phyloP scores from a whole-genome alignment of 2,888 invertebrate genomes.

The Drosophila borborema region DNA sequence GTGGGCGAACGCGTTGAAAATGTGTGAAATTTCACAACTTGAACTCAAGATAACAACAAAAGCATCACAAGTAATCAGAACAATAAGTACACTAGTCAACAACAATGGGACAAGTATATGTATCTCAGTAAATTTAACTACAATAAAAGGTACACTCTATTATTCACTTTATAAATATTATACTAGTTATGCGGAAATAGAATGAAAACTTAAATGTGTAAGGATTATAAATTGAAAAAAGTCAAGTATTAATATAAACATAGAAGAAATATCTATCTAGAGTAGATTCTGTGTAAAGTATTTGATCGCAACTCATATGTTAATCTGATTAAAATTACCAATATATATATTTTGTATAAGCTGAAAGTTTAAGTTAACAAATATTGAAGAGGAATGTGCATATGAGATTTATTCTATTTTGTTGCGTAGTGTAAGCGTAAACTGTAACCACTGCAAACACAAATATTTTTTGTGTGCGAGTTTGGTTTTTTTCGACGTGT shows the following conservation, averaged over 20 bases:
- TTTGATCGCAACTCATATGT: no score
- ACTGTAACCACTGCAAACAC: constrained; percentile 29
- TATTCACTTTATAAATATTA: neutral
- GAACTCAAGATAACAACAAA: constrained; percentile 18
- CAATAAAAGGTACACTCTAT: neutral
- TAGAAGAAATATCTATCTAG: no score
- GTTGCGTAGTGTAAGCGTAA: constrained; percentile 32
- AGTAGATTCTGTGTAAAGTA: no score
- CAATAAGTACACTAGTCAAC: constrained; percentile 40
- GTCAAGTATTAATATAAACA: no score
- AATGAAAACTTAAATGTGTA: no score
- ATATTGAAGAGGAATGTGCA: neutral
- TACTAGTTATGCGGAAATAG: neutral
- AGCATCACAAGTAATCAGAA: constrained; percentile 13
- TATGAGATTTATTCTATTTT: neutral
- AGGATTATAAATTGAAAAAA: no score
- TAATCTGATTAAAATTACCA: no score
- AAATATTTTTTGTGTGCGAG: constrained; percentile 18
- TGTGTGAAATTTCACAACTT: constrained; percentile 74
- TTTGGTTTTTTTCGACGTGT: constrained; percentile 27
- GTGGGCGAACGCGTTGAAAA: constrained; percentile 40
- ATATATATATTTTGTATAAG: neutral
- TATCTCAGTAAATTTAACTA: neutral
- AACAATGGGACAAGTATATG: neutral
- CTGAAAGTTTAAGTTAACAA: no score